phyloP scores from a whole-genome alignment of 2,888 invertebrate species.

The Pseudoips prasinana region DNA sequence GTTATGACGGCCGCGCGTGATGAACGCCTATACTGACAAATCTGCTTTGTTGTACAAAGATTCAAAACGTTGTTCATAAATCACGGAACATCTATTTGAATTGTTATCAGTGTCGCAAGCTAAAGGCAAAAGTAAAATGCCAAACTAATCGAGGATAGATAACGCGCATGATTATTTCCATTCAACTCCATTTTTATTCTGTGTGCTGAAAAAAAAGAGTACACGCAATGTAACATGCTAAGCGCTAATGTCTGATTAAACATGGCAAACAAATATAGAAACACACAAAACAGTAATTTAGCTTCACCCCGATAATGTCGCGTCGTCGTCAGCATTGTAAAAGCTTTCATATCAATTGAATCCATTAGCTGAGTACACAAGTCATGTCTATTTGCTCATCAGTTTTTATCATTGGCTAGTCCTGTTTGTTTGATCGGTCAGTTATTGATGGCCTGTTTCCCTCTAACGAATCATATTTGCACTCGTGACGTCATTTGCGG shows the following conservation, averaged over 20 bases:
- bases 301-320: conserved; percentile 60
- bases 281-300: conserved; percentile 48
- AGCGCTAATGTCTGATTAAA: conserved; percentile 22
- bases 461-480: conserved; percentile 49
- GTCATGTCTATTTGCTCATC: conserved; percentile 78
- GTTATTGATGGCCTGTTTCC: conserved; percentile 75
- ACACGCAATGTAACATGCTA: conserved; percentile 2
- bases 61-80: conserved; percentile 24
- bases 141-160: too few species aligned
- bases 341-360: conserved; percentile 82
- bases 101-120: conserved; percentile 7
- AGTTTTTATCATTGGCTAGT: conserved; percentile 80
- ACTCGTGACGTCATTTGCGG: conserved; percentile 38
- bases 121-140: conserved; percentile 10
- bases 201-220: background rate
- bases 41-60: conserved; percentile 17
- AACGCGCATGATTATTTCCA: background rate
- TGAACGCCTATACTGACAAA: conserved; percentile 43
- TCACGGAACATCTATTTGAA: conserved; percentile 18
- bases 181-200: background rate
- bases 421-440: conserved; percentile 79
- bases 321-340: conserved; percentile 72
- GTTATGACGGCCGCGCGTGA: conserved; percentile 48
- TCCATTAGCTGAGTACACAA: conserved; percentile 81
- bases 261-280: conserved; percentile 26